A percentile compares a stretch with the other conserved stretches of the same genome.
Evolutionary conservation across 2,113 vertebrate genomes (phyloP).

Genomic region (Neolamprologus longior): DNA sequence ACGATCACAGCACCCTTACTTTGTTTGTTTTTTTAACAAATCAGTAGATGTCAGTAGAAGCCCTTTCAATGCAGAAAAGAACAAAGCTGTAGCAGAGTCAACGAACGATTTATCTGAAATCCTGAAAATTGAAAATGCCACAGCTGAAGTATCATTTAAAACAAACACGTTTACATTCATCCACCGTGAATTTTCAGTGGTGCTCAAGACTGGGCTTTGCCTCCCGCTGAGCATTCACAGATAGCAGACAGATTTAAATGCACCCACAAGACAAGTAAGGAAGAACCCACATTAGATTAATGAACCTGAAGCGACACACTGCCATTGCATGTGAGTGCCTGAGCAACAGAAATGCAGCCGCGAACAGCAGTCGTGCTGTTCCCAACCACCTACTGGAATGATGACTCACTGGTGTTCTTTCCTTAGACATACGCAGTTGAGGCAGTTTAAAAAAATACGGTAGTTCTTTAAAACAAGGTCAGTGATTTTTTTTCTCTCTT

Average conservation of each 20-base stretch:
- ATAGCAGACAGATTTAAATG: not conserved
- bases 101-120: not conserved
- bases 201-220: not conserved
- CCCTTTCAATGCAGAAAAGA: not conserved
- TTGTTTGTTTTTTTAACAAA: not conserved
- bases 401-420: slow-evolving; percentile 22
- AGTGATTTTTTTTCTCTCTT: not conserved
- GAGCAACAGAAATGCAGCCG: not conserved
- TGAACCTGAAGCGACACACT: not conserved
- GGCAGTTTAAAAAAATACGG: not conserved
- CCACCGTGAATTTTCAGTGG: not conserved
- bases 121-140: not conserved
- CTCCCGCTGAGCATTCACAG: not conserved
- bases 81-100: not conserved
- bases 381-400: not conserved
- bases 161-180: not conserved
- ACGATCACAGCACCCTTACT: not conserved
- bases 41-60: not conserved
- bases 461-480: slow-evolving; percentile 25
- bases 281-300: not conserved
- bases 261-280: not conserved
- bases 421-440: not conserved
- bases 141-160: not conserved
- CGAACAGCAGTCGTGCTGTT: not conserved
- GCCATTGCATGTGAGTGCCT: not conserved